These are phyloP conservation scores for Drosophila kikkawai DNA, from an alignment of 1,140 invertebrate species.

Conservation along the genomic window DNA sequence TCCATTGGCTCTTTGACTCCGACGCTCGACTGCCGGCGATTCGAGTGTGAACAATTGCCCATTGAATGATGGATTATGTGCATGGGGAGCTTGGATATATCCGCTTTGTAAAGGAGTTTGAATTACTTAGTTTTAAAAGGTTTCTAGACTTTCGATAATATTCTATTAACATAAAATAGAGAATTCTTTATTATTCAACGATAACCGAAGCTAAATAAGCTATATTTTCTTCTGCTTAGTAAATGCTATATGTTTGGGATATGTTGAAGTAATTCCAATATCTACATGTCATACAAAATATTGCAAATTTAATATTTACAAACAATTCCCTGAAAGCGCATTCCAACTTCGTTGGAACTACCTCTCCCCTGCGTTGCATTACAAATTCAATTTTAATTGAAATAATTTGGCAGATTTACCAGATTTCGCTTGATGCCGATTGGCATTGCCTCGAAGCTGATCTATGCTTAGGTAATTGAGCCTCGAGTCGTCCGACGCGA, in stretches of 20 bases:
- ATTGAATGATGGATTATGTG: conserved; percentile 45
- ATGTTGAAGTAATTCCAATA: background rate
- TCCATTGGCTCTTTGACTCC: conserved; percentile 36
- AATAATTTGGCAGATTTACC: conserved; percentile 62
- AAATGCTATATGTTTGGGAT: too few species aligned
- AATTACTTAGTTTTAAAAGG: too few species aligned
- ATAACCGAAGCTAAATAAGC: background rate
- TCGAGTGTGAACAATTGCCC: conserved; percentile 69
- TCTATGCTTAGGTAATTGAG: conserved; percentile 58
- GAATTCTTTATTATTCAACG: background rate
- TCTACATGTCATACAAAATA: too few species aligned
- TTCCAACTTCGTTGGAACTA: background rate
- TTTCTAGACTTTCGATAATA: too few species aligned
- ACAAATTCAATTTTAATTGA: conserved; percentile 77
- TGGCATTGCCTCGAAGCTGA: conserved; percentile 51
- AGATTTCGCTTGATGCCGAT: conserved; percentile 48
- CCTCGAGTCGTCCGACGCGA: conserved; percentile 33
- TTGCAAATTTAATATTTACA: background rate
- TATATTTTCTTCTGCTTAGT: background rate
- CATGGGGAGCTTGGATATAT: background rate
- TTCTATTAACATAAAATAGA: background rate
- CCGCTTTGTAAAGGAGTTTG: background rate
- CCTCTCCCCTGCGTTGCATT: conserved; percentile 37
- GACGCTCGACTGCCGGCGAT: conserved; percentile 38
- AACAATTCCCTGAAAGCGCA: conserved; percentile 11